Base-by-base conservation (phyloP, 2,113 vertebrate genomes). In the Trogon melanurus region DNA sequence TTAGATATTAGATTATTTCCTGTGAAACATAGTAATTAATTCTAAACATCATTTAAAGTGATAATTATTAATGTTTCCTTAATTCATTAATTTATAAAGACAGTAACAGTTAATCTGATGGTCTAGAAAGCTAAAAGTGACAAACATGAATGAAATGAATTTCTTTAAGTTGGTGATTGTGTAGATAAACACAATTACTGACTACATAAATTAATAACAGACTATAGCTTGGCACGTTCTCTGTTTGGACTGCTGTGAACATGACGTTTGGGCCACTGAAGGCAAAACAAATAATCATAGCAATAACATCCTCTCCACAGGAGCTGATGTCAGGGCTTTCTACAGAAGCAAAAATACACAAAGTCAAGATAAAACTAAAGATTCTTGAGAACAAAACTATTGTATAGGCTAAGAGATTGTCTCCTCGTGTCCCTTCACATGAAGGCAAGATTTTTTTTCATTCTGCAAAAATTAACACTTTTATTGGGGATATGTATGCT, bases 261-360 rank as follows among this genome's bases (percentile, higher is more conserved):
- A 44, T 3, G 6, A 32, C 5, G 3, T 81, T 78, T 86, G 44
- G 79, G 53, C 44, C 51, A 78, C 61, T 78, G 69, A 84, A 92
- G 60, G 72, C 47, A 88, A 94, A 94, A 86, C 25, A 89, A 96
- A 89, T 93, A 86, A 86, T 84, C 72, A 70, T 16, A 70, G 76
- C 48, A 92, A 87, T 92, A 92, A 74, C 57, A 67, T 79, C n/a
- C 15, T 78, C 76, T 67, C 57, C 23, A 41, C 23, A 61, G 84
- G 86, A 87, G 56, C 36, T 66, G 11, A 74, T 22, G n/a, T 84
- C 61, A 75, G 29, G 60, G 21, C 27, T 91, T 92, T 85, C 48
- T 67, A 53, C 7, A 32, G 54, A 74, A 85, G n/a, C 4, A 74
- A 73, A 92, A 72, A 79, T 16, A 13, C 53, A 75, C 30, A 72